Conservation (phyloP, 1,140 invertebrate species). For the Zaprionus vittiger region DNA sequence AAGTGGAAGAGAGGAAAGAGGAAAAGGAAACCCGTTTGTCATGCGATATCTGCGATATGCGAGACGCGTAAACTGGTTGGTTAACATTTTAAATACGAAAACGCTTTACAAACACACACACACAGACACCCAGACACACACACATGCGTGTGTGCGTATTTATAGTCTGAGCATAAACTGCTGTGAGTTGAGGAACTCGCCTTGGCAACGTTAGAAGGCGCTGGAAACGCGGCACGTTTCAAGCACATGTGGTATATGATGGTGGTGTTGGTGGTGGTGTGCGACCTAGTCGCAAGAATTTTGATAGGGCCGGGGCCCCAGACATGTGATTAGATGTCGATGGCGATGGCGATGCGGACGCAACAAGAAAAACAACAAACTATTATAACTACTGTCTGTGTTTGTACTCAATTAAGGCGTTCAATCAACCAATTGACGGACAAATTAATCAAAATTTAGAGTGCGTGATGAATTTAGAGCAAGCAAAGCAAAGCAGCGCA, state of each 20-base stretch:
- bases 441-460: not conserved
- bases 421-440: not conserved
- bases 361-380: not conserved
- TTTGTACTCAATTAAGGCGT: not conserved
- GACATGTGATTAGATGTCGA: not conserved
- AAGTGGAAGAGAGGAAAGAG: not conserved
- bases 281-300: not conserved
- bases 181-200: not conserved
- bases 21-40: conserved; percentile 31
- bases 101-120: not conserved
- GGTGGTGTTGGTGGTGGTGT: not conserved
- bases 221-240: not conserved
- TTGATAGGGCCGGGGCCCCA: not conserved
- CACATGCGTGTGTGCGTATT: not conserved
- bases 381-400: not conserved
- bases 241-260: not conserved
- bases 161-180: not conserved
- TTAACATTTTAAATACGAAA: conserved; percentile 23
- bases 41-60: conserved; percentile 14
- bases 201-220: not conserved
- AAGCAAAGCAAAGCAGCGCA: not conserved
- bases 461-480: not conserved
- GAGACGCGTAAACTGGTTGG: conserved; percentile 38
- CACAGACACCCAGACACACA: not conserved
- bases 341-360: too few species aligned